Base-by-base conservation (phyloP, 2,797 vertebrate genomes). In the Falco concolor region DNA sequence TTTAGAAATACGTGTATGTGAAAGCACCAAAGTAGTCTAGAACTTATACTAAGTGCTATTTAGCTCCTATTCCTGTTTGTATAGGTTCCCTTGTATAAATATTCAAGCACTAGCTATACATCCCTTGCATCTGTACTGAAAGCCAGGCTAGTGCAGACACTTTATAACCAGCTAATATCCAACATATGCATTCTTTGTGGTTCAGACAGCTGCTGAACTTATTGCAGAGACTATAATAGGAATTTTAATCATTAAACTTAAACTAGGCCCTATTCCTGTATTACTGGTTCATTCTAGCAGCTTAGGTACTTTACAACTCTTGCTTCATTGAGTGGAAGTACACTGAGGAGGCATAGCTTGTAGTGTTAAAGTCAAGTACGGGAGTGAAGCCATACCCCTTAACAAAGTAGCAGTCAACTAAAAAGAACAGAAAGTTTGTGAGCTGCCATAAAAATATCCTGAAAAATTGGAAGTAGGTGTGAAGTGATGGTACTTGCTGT, bases 101-200 rank as follows among this genome's bases (percentile, higher is more conserved):
- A 3, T 12, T 64, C 4, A 2, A 8, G 20, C 11, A 4, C 28
- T 63, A 8, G 2, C 8, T 47, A 1, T 16, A 4, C 13, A 36
- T 8, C 64, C 40, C 34, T 84, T 64, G 57, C 23, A 28, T 34
- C 44, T 8, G 2, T 13, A 18, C 64, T 47, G 22, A 63, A 25
- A 83, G 28, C 63, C 44, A n/a, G 13, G 32, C 54, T 49, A 10
- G 36, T 34, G 15, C 73, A 75, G 77, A 5, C 5, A 6, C 16
- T 78, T 75, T 6, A 30, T 10, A 69, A 34, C 36, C 36, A 63
- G 15, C 34, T 84, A 16, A 10, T 59, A 34, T 25, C 20, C 50
- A 52, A 21, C 12, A 11, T 18, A 56, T 2, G 1, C 16, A 4
- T 52, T 75, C 38, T 61, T 79, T 53, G 53, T 27, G 23, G 34